These are phyloP conservation scores for Phaetusa simplex DNA, from an alignment of 2,113 vertebrate species.

Conservation along the genomic window DNA sequence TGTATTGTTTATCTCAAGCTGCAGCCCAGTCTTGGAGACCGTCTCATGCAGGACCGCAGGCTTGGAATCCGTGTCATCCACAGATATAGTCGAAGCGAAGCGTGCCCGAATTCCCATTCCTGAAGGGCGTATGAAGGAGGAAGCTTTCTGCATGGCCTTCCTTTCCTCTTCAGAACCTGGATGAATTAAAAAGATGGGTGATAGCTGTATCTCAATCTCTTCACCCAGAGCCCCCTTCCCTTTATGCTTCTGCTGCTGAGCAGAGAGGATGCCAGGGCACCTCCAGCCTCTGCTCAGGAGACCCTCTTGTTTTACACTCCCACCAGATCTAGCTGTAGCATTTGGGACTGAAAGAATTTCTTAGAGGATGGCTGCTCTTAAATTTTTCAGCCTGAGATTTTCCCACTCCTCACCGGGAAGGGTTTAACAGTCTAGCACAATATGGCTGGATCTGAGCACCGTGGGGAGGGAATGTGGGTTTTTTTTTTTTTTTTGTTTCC, in stretches of 20 bases:
- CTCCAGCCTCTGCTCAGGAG: not conserved
- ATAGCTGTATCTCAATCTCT: not conserved
- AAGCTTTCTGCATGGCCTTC: conserved; percentile 48
- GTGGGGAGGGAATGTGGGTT: not conserved
- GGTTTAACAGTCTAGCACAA: not conserved
- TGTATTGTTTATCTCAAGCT: conserved; percentile 20
- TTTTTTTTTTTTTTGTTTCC: not conserved
- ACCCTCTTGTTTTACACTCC: not conserved
- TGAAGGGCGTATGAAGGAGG: not conserved
- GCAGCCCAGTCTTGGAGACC: not conserved
- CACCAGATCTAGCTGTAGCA: not conserved
- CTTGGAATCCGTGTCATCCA: fast-evolving
- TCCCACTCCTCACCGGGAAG: not conserved
- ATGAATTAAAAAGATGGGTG: not conserved
- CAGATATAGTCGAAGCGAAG: fast-evolving
- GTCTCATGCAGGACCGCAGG: fast-evolving
- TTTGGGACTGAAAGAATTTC: not conserved
- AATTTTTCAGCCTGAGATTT: not conserved
- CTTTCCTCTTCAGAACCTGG: conserved; percentile 69
- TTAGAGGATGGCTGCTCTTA: not conserved
- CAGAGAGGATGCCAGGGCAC: not conserved
- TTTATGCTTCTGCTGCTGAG: not conserved
- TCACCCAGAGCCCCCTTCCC: not conserved
- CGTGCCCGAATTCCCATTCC: not conserved
- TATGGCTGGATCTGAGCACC: not conserved